Conservation (phyloP, 2,888 invertebrate species). For the Pachymerium ferrugineum region DNA sequence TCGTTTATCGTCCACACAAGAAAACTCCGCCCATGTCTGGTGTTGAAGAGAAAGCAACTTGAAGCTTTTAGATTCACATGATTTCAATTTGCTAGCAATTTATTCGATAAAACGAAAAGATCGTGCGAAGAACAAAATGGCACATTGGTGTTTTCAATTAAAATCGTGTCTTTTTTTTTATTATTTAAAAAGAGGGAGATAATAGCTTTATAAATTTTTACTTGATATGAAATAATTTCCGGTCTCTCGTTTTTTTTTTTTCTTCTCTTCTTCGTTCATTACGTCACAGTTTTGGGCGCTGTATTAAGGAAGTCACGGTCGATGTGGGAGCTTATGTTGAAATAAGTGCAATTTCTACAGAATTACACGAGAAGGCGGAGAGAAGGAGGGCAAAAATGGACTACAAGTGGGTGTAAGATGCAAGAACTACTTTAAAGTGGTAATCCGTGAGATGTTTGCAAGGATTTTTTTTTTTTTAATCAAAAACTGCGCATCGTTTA, state of each 20-base stretch:
- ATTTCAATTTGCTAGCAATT: background rate
- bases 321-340: background rate
- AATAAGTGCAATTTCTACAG: background rate
- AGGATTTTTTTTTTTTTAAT: too few species aligned
- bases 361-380: background rate
- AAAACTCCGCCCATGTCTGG: background rate
- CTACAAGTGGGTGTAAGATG: background rate
- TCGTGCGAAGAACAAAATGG: background rate
- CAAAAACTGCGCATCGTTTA: too few species aligned
- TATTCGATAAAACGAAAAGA: background rate
- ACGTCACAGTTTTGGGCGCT: too few species aligned
- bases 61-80: background rate
- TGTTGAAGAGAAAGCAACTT: background rate
- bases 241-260: background rate
- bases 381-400: background rate
- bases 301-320: background rate
- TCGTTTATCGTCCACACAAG: background rate
- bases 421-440: too few species aligned
- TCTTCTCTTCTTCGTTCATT: too few species aligned
- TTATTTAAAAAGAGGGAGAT: background rate
- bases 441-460: too few species aligned
- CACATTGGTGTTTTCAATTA: too few species aligned
- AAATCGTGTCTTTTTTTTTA: background rate
- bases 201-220: background rate
- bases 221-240: background rate